Evolutionary conservation across 2,797 vertebrate genomes (phyloP).

Genomic region (Amblyopsis hoosieri): DNA sequence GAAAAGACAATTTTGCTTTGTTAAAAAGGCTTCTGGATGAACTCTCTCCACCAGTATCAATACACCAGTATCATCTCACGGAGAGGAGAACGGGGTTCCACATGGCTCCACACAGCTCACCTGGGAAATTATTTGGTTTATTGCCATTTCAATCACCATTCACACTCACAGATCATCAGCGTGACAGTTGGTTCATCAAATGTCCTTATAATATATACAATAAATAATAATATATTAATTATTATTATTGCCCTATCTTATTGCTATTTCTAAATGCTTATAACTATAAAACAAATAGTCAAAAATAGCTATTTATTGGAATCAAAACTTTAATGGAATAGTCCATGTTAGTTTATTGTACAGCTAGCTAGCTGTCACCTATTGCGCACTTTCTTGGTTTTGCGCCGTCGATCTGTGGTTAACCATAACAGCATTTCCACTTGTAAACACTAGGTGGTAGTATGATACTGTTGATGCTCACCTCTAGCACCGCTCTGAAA

Average conservation of each 20-base stretch:
- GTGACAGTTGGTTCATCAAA: slow-evolving; percentile 7
- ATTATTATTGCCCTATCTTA: too few relatives aligned
- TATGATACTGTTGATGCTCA: slow-evolving; percentile 56
- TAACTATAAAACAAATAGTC: too few relatives aligned
- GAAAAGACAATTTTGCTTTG: slow-evolving; percentile 69
- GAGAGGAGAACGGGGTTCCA: slow-evolving; percentile 28
- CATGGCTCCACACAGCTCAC: slow-evolving; percentile 18
- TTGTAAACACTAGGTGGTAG: slow-evolving; percentile 71
- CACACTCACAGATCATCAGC: slow-evolving; percentile 38
- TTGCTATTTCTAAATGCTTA: too few relatives aligned
- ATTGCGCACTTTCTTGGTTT: too few relatives aligned
- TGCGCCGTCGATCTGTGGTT: too few relatives aligned
- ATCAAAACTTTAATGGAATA: too few relatives aligned
- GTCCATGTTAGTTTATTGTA: too few relatives aligned
- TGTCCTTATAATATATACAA: too few relatives aligned
- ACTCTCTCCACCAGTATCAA: slow-evolving; percentile 61
- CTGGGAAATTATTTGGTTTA: slow-evolving; percentile 58
- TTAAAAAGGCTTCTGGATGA: slow-evolving; percentile 77
- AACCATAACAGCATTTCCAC: slow-evolving; percentile 21
- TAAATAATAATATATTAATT: too few relatives aligned
- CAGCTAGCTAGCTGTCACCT: too few relatives aligned
- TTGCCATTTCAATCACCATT: slow-evolving; percentile 62
- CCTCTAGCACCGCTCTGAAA: slow-evolving; percentile 17
- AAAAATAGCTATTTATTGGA: too few relatives aligned
- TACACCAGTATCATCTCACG: slow-evolving; percentile 44